These are phyloP conservation scores for Uria aalge DNA, from an alignment of 2,113 vertebrate species.

Conservation along the genomic window DNA sequence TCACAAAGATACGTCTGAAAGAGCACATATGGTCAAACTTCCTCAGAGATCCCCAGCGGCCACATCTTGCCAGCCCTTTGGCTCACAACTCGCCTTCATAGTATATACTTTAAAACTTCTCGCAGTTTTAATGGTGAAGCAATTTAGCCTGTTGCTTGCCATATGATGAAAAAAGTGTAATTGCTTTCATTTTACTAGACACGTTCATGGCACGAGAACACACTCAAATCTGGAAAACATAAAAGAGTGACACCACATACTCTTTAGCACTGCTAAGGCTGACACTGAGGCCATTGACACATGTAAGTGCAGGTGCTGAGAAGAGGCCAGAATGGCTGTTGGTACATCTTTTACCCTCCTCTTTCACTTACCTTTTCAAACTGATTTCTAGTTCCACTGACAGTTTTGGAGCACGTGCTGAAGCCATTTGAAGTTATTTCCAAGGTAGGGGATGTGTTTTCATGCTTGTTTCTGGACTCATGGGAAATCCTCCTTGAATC, in stretches of 20 bases:
- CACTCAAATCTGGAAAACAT: not conserved
- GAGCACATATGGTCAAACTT: not conserved
- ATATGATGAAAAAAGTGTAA: not conserved
- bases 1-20: not conserved
- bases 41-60: not conserved
- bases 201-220: not conserved
- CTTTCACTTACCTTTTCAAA: not conserved
- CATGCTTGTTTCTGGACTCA: not conserved
- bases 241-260: accelerated
- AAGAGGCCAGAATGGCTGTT: not conserved
- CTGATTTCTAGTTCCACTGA: not conserved
- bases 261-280: not conserved
- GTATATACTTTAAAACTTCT: not conserved
- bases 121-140: not conserved
- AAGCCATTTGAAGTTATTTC: not conserved
- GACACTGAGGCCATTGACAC: not conserved
- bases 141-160: not conserved
- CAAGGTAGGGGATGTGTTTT: not conserved
- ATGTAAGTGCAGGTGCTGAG: not conserved
- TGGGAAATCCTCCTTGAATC: not conserved
- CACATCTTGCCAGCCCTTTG: not conserved
- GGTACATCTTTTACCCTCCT: not conserved
- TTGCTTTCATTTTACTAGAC: not conserved
- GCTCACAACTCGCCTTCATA: not conserved
- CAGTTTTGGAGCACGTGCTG: not conserved